phyloP scores from a whole-genome alignment of 2,797 vertebrate species.

The Pipistrellus pygmaeus region DNA sequence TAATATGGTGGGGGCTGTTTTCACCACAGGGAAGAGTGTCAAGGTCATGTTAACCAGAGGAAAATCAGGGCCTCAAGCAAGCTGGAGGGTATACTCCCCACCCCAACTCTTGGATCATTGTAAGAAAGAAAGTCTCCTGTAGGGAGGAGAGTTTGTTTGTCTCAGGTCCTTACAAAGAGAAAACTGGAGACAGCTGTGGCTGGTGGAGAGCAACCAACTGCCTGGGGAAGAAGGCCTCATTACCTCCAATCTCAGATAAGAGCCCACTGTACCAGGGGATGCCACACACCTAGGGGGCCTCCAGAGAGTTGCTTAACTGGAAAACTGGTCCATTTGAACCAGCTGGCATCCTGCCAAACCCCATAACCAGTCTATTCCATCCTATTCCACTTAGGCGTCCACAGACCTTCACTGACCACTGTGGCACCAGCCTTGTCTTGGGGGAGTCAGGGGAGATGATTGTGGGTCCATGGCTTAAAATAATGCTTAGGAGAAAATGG shows the following conservation, averaged over 20 bases:
- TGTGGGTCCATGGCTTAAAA: too few relatives aligned
- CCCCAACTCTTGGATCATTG: background rate
- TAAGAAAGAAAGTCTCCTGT: background rate
- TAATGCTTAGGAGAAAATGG: too few relatives aligned
- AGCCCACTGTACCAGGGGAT: background rate
- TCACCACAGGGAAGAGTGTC: background rate
- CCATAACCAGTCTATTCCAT: too few relatives aligned
- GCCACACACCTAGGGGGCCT: too few relatives aligned
- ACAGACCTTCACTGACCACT: too few relatives aligned
- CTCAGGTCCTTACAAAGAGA: slow-evolving; percentile 4
- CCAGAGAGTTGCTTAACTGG: too few relatives aligned
- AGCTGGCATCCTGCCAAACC: too few relatives aligned
- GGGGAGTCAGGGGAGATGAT: too few relatives aligned
- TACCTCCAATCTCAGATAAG: background rate
- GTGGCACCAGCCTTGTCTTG: too few relatives aligned
- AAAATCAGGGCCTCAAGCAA: background rate
- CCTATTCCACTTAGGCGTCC: too few relatives aligned
- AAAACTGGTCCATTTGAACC: too few relatives aligned
- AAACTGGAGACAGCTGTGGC: background rate
- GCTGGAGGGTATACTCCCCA: background rate
- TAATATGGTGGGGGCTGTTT: background rate
- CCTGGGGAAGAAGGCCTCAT: background rate
- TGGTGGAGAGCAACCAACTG: background rate
- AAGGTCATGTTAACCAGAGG: background rate
- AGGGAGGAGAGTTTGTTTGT: background rate